Evolutionary conservation across 2,113 vertebrate species (phyloP).

Genomic region (Phrynosoma blainvillii): DNA sequence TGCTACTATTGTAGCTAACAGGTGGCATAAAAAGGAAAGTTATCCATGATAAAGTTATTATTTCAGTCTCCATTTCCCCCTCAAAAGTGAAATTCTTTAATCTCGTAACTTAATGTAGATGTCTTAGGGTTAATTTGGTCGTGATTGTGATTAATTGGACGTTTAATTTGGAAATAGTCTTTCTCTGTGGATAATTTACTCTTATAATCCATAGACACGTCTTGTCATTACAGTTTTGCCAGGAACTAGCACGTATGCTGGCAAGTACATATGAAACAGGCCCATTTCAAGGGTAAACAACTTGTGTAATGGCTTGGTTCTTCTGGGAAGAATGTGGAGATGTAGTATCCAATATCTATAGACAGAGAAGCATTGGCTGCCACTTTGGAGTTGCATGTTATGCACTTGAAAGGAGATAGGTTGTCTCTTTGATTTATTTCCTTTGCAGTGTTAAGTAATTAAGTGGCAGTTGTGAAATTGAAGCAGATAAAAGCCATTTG

Average conservation of each 20-base stretch:
- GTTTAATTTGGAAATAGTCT: neutral
- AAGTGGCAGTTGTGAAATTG: constrained; percentile 32
- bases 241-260: fast-evolving
- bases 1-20: too few species aligned
- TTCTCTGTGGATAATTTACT: neutral
- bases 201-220: neutral
- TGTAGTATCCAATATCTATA: neutral
- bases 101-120: neutral
- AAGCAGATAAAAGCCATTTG: constrained; percentile 9
- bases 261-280: neutral
- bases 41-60: too few species aligned
- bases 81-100: too few species aligned
- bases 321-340: neutral
- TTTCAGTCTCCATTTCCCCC: too few species aligned
- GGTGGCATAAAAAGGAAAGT: too few species aligned
- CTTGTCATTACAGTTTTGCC: neutral
- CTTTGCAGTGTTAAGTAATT: fast-evolving
- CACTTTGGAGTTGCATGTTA: neutral
- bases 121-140: neutral
- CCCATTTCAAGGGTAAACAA: neutral
- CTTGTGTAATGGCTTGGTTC: neutral
- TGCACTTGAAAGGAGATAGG: neutral
- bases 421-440: fast-evolving
- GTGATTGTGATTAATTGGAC: neutral
- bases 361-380: fast-evolving